A percentile compares a stretch with the other conserved stretches of the same genome.
These are phyloP conservation scores for Xenops minutus DNA, from an alignment of 2,797 vertebrate species.

Conservation along the genomic window DNA sequence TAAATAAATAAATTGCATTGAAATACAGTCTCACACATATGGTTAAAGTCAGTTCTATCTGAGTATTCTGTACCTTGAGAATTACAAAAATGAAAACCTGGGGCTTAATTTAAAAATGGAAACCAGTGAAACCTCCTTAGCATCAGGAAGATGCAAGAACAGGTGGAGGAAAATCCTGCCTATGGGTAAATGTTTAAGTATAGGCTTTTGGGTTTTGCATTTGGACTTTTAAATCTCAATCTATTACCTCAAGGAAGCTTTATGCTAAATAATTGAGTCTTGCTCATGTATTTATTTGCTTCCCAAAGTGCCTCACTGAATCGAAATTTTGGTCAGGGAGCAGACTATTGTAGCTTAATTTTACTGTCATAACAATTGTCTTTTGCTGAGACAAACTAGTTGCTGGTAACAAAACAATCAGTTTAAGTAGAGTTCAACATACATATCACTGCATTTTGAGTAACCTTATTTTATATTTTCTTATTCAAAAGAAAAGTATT, in stretches of 20 bases:
- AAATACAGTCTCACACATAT: not conserved
- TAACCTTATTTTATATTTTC: not conserved
- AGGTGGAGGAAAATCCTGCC: not conserved
- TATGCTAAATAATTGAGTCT: not conserved
- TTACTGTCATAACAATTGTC: not conserved
- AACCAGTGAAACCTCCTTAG: not conserved
- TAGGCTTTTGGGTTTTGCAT: not conserved
- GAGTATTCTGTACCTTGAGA: not conserved
- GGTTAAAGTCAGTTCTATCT: not conserved
- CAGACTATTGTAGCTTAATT: not conserved
- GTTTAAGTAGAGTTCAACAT: not conserved
- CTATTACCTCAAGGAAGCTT: not conserved
- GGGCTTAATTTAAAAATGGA: not conserved
- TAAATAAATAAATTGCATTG: constrained; percentile 28
- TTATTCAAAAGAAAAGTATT: not conserved
- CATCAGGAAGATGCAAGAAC: not conserved
- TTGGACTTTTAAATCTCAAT: not conserved
- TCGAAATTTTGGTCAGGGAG: not conserved
- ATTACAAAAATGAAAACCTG: not conserved
- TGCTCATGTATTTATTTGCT: not conserved
- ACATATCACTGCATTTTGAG: not conserved
- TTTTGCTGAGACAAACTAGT: not conserved
- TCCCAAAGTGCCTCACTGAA: not conserved
- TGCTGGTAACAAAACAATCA: not conserved
- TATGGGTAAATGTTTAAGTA: not conserved